phyloP scores from a whole-genome alignment of 2,888 invertebrate species.

The Melinopterus prodromus region DNA sequence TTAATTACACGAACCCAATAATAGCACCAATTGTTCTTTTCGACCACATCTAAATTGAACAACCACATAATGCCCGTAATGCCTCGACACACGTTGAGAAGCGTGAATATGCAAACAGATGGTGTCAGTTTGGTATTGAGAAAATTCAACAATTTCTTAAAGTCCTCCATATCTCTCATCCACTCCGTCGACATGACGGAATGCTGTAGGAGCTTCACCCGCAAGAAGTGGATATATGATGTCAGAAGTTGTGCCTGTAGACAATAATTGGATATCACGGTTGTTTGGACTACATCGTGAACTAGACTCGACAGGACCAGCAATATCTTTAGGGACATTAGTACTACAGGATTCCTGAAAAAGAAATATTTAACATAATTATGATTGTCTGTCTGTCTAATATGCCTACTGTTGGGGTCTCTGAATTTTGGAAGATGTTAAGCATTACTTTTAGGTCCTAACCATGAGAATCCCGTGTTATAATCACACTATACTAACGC shows the following conservation, averaged over 20 bases:
- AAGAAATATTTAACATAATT: constrained; percentile 35
- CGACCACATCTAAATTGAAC: constrained; percentile 64
- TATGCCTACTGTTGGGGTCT: too few relatives aligned
- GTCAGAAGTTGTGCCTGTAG: constrained; percentile 81
- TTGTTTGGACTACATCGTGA: constrained; percentile 85
- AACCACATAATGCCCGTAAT: constrained; percentile 75
- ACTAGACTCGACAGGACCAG: constrained; percentile 75
- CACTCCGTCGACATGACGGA: constrained; percentile 77
- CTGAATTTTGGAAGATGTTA: too few relatives aligned
- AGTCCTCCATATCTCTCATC: constrained; percentile 85
- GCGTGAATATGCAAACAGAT: constrained; percentile 78
- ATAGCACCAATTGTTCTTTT: constrained; percentile 64
- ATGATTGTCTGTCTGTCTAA: too few relatives aligned
- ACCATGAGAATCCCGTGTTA: too few relatives aligned
- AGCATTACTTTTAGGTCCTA: too few relatives aligned
- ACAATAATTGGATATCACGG: constrained; percentile 83
- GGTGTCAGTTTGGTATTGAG: constrained; percentile 80
- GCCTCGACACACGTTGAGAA: constrained; percentile 78
- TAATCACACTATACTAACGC: too few relatives aligned
- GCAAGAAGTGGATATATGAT: constrained; percentile 76
- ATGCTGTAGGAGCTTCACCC: constrained; percentile 75
- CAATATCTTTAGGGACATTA: constrained; percentile 66
- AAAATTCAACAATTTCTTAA: constrained; percentile 78
- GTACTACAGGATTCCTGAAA: constrained; percentile 64
- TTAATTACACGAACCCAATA: constrained; percentile 69